Base-by-base conservation (phyloP, 2,888 invertebrate species). In the Yponomeuta malinellus region DNA sequence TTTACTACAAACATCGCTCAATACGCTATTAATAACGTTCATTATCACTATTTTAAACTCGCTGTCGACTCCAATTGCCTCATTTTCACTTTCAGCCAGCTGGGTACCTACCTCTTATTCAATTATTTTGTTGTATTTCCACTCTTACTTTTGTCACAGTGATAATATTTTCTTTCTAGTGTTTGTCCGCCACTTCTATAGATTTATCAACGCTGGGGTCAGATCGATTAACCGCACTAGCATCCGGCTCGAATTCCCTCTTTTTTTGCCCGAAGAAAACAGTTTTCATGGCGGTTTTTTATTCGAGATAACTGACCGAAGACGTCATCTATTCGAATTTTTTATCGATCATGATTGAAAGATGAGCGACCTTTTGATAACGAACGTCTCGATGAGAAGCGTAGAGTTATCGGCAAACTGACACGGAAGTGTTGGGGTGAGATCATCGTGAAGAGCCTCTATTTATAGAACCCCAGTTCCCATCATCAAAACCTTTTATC, bases 41-140 rank as follows among this genome's bases (percentile, higher is more conserved):
- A 73, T 74, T 74, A 75, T 74, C 75, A 72, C 71, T 73, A 73
- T 75, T 74, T 70, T 72, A 73, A 75, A 72, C 75, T 69, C 72
- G 72, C 72, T 72, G 71, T 71, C 70, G 73, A 71, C 74, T 72
- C 67, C 73, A 72, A 74, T 75, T 77, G 73, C 78, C 76, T 74
- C 76, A 77, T 78, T 78, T 81, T 81, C 79, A 79, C 79, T 82
- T 81, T 81, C 80, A 76, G 77, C 5, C 52, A 59, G 15, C 52
- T 59, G 12, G 52, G 15, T 59, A 59, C 52, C 10, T 75, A 75
- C 75, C 75, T 72, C 74, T 75, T 80, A 75, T 76, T 80, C 75
- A 75, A 74, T 75, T 76, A 76, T 78, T 76, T 76, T 75, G 75
- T 75, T 74, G 73, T 75, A 75, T 74, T 76, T 75, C 73, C 76